A percentile compares a stretch with the other conserved stretches of the same genome.
Conservation (phyloP, 1,140 invertebrate species). For the Nephila pilipes region DNA sequence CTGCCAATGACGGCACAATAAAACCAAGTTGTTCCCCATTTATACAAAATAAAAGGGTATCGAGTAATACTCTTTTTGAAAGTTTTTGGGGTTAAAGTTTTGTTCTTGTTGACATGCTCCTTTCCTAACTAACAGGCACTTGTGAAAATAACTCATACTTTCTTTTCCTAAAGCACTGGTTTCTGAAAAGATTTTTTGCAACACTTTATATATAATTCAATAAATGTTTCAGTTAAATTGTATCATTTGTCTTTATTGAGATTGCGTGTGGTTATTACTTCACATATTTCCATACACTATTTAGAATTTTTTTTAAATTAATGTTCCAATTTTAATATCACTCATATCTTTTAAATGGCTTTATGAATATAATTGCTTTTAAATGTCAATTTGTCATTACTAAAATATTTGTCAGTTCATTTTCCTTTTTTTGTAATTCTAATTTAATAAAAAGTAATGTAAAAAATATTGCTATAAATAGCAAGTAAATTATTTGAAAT, state of each 20-base stretch:
- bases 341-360: no score
- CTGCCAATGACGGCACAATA: slow-evolving; percentile 54
- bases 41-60: neutral
- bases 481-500: no score
- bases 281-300: neutral
- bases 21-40: neutral
- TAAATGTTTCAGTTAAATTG: slow-evolving; percentile 73
- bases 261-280: neutral
- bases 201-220: slow-evolving; percentile 74
- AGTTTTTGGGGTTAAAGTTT: slow-evolving; percentile 48
- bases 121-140: slow-evolving; percentile 71
- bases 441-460: no score
- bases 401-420: no score
- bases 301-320: no score
- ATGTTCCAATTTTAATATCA: no score
- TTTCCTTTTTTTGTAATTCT: no score
- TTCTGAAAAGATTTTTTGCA: slow-evolving; percentile 72
- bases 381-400: no score
- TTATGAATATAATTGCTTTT: no score
- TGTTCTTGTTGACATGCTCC: slow-evolving; percentile 66
- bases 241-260: slow-evolving; percentile 28
- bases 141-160: slow-evolving; percentile 72
- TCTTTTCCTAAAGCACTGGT: slow-evolving; percentile 74
- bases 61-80: neutral
- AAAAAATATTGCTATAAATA: no score